phyloP scores from a whole-genome alignment of 2,797 vertebrate genomes.

The Eulemur rubriventer region DNA sequence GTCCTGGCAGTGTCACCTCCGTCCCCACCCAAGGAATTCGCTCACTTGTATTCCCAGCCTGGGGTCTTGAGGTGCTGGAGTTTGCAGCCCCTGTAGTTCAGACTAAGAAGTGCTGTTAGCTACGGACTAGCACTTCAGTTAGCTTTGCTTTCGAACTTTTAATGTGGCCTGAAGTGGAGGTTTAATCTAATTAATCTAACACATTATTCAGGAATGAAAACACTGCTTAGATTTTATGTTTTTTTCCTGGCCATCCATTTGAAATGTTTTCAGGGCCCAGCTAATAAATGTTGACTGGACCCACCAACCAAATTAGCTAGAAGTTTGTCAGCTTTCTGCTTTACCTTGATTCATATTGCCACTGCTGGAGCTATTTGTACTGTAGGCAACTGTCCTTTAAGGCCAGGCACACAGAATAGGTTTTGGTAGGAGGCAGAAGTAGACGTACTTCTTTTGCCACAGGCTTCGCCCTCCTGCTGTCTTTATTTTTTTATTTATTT shows the following conservation, averaged over 20 bases:
- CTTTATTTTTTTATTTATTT: no score
- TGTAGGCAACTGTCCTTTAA: neutral
- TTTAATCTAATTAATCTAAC: slow-evolving; percentile 6
- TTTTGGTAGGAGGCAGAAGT: neutral
- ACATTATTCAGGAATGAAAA: neutral
- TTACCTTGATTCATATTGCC: neutral
- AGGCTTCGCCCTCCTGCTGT: neutral
- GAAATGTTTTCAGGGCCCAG: neutral
- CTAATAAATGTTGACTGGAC: neutral
- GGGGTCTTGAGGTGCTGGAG: neutral
- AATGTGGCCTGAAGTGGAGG: neutral
- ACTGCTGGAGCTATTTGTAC: no score
- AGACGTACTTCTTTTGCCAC: neutral
- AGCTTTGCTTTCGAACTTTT: neutral
- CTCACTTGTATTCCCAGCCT: neutral
- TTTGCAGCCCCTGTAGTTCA: neutral
- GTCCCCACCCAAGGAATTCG: neutral
- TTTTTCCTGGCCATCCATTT: neutral
- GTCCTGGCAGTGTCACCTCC: no score
- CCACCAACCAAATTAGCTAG: neutral
- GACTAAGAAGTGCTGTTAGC: neutral
- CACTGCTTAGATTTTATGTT: neutral
- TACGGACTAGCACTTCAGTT: neutral
- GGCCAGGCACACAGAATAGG: neutral
- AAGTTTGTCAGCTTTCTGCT: neutral